A percentile compares a stretch with the other conserved stretches of the same genome.
phyloP scores from a whole-genome alignment of 1,140 invertebrate species.

The Pseudomyrmex concolor region DNA sequence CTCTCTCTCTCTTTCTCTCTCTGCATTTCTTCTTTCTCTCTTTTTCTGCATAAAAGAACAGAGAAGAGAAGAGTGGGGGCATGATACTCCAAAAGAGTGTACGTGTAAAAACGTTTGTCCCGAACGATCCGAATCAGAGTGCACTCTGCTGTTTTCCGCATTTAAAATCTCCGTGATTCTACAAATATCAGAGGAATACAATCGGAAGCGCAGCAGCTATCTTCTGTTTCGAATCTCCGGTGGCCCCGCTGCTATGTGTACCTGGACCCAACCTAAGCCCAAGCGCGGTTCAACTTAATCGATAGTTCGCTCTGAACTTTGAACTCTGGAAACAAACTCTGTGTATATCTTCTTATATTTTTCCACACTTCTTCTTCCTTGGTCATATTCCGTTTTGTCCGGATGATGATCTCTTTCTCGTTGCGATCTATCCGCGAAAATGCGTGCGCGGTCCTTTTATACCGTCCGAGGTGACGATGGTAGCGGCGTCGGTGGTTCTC shows the following conservation, averaged over 20 bases:
- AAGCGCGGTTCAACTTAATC: neutral
- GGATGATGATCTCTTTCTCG: constrained; percentile 8
- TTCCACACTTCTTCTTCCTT: neutral
- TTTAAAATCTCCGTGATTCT: no score
- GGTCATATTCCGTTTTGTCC: neutral
- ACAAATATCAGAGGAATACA: no score
- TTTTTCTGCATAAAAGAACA: no score
- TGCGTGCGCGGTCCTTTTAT: constrained; percentile 1
- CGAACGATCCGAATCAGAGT: no score
- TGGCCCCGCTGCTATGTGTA: no score
- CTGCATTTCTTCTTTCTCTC: no score
- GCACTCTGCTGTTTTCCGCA: no score
- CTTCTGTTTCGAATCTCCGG: no score
- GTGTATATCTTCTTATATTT: neutral
- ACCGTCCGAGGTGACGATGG: neutral
- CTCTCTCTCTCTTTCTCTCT: neutral
- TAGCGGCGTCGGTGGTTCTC: constrained; percentile 36
- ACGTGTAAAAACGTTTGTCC: no score
- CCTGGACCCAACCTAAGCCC: neutral
- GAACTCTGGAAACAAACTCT: neutral
- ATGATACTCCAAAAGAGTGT: no score
- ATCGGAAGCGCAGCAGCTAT: no score
- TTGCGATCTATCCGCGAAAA: neutral
- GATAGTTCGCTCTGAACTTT: neutral
- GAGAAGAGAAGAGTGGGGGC: no score